phyloP scores from a whole-genome alignment of 2,888 invertebrate species.

The Nasonia oneida region DNA sequence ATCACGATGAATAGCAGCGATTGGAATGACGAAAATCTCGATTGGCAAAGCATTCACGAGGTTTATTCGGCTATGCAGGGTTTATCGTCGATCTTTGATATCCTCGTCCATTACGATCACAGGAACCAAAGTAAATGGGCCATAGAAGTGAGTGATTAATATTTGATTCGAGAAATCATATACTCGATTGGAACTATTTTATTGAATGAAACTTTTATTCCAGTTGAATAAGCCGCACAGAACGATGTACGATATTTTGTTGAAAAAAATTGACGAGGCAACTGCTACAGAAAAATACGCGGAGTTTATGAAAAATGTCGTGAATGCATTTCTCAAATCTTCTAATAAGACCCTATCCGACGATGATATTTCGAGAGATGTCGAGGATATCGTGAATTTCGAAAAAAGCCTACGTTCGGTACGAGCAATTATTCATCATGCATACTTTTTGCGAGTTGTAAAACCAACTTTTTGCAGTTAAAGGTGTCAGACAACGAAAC shows the following conservation, averaged over 20 bases:
- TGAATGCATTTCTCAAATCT: neutral
- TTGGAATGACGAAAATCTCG: constrained; percentile 39
- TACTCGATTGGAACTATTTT: neutral
- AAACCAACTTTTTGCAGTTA: constrained; percentile 19
- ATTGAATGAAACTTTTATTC: neutral
- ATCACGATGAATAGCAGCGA: constrained; percentile 22
- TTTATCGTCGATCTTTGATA: constrained; percentile 31
- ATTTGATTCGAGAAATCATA: neutral
- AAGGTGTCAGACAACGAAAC: constrained; percentile 17
- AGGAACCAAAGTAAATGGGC: constrained; percentile 14
- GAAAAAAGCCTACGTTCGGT: constrained; percentile 33
- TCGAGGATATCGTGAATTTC: constrained; percentile 21
- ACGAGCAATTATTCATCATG: neutral
- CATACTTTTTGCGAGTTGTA: neutral
- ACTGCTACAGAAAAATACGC: neutral
- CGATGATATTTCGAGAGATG: constrained; percentile 22
- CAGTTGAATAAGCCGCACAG: constrained; percentile 30
- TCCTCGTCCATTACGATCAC: constrained; percentile 6
- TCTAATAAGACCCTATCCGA: constrained; percentile 5
- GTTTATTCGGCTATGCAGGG: constrained; percentile 14
- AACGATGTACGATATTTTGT: constrained; percentile 2
- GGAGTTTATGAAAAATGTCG: constrained; percentile 34
- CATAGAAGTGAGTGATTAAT: neutral
- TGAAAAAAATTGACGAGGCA: neutral
- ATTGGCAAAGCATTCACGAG: constrained; percentile 46